Conservation (phyloP, 2,888 invertebrate species). For the Agapetus fuscipes region DNA sequence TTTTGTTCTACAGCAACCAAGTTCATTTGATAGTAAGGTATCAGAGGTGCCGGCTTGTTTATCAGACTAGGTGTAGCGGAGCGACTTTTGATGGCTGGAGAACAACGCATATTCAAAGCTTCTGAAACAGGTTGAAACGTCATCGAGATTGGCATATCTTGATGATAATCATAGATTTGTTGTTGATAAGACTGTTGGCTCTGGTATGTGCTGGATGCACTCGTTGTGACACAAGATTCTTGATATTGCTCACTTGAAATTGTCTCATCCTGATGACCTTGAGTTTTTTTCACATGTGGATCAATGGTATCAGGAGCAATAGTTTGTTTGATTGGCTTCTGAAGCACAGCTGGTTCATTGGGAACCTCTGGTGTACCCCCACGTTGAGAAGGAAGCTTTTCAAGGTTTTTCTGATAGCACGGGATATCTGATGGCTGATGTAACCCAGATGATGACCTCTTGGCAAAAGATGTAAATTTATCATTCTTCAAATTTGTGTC, state of each 20-base stretch:
- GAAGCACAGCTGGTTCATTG: conserved; percentile 35
- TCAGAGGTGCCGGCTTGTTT: conserved; percentile 63
- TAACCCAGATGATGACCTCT: conserved; percentile 42
- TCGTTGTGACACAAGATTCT: no score
- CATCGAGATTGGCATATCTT: conserved; percentile 47
- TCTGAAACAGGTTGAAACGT: conserved; percentile 57
- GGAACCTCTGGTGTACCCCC: conserved; percentile 47
- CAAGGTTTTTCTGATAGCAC: conserved; percentile 54
- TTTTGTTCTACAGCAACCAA: conserved; percentile 57
- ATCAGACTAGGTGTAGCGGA: conserved; percentile 62
- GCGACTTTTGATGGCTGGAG: conserved; percentile 43
- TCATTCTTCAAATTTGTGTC: conserved; percentile 31
- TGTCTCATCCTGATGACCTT: conserved; percentile 15
- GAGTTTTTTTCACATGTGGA: conserved; percentile 30
- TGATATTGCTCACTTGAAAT: no score
- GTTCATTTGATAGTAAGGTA: conserved; percentile 73
- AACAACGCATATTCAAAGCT: conserved; percentile 42
- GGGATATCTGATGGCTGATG: conserved; percentile 55
- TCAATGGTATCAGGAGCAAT: conserved; percentile 34
- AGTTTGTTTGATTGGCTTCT: conserved; percentile 36
- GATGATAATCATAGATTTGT: conserved; percentile 32
- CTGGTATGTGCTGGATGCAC: no score
- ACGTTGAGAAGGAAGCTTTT: conserved; percentile 47
- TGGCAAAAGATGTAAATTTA: conserved; percentile 30
- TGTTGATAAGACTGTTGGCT: no score